These are phyloP conservation scores for Asarcornis scutulata DNA, from an alignment of 2,113 vertebrate genomes.

Conservation along the genomic window DNA sequence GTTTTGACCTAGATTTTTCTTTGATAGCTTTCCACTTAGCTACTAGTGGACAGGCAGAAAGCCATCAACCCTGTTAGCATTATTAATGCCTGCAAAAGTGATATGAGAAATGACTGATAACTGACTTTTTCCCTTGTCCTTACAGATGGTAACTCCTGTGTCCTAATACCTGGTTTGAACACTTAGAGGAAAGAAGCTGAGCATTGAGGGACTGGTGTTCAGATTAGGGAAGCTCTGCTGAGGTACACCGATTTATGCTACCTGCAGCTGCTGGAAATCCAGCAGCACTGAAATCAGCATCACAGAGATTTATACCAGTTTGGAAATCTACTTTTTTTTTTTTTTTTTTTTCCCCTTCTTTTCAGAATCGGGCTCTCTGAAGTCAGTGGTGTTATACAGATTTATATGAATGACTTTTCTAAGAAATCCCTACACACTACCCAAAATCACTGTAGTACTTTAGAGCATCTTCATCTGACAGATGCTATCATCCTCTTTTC, in stretches of 20 bases:
- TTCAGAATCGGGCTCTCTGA: background rate
- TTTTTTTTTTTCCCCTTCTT: too few species aligned
- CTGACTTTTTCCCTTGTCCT: background rate
- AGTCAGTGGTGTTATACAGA: too few species aligned
- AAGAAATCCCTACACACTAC: background rate
- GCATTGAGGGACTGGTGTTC: background rate
- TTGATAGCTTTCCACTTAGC: background rate
- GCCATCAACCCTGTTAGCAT: background rate
- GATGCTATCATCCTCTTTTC: background rate
- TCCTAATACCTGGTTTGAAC: background rate
- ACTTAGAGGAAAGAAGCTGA: background rate
- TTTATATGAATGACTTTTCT: background rate
- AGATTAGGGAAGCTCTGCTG: background rate
- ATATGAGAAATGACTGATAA: background rate
- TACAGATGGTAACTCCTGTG: background rate
- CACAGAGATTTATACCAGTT: background rate
- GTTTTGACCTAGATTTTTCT: background rate
- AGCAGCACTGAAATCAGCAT: background rate
- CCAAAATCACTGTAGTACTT: background rate
- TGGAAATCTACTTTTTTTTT: background rate
- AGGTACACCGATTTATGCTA: background rate
- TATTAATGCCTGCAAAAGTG: background rate
- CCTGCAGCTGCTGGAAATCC: background rate
- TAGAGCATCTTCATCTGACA: accelerated
- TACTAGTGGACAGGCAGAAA: background rate